These are phyloP conservation scores for Habropoda laboriosa DNA, from an alignment of 1,140 invertebrate species.

Conservation along the genomic window DNA sequence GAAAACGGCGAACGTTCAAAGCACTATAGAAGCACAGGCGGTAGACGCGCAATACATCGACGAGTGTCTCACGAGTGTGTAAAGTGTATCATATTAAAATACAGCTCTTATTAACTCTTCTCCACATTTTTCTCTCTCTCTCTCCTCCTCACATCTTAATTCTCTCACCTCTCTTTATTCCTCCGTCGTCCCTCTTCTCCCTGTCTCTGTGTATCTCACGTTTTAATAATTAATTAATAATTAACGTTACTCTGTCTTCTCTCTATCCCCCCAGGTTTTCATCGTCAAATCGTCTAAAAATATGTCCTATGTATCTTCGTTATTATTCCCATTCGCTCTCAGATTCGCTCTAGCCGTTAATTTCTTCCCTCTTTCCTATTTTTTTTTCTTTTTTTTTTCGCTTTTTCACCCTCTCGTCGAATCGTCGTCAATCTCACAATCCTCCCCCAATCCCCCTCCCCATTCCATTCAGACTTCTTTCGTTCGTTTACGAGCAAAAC, in stretches of 20 bases:
- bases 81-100: conserved; percentile 75
- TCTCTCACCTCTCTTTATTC: background rate
- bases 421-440: too few relatives aligned
- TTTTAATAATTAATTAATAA: conserved; percentile 38
- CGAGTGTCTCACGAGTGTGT: conserved; percentile 58
- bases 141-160: background rate
- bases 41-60: conserved; percentile 50
- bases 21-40: conserved; percentile 40
- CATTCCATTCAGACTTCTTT: background rate
- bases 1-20: conserved; percentile 19
- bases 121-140: background rate
- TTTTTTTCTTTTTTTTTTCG: too few relatives aligned
- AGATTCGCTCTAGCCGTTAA: conserved; percentile 11
- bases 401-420: too few relatives aligned
- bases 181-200: background rate
- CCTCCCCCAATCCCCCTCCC: too few relatives aligned
- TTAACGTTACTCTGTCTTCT: conserved; percentile 59
- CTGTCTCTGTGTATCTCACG: background rate
- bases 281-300: conserved; percentile 74
- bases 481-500: background rate
- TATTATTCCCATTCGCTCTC: conserved; percentile 22
- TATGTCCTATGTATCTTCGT: conserved; percentile 68
- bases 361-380: too few relatives aligned
- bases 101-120: conserved; percentile 60
- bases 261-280: conserved; percentile 46